A percentile compares a stretch with the other conserved stretches of the same genome.
phyloP scores from a whole-genome alignment of 2,888 invertebrate species.

The Andrena bicolor region DNA sequence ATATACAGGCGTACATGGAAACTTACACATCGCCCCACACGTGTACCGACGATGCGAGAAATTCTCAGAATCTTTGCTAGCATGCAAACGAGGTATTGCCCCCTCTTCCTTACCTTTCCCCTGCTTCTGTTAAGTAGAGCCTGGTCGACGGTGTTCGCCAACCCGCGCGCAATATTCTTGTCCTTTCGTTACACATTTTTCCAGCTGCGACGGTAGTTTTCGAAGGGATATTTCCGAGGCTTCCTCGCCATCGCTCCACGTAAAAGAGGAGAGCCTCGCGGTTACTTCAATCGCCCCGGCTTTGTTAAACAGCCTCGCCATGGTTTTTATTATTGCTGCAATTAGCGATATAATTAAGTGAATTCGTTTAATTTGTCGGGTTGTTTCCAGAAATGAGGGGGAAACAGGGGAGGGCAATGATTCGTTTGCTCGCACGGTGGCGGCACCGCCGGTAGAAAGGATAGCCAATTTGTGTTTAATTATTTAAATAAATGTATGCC shows the following conservation, averaged over 20 bases:
- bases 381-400: constrained; percentile 28
- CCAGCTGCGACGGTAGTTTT: neutral
- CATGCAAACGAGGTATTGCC: constrained; percentile 77
- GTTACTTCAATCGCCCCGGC: neutral
- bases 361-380: constrained; percentile 58
- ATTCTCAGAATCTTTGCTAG: constrained; percentile 79
- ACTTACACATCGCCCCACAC: constrained; percentile 39
- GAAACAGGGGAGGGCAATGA: constrained; percentile 17
- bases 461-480: constrained; percentile 77
- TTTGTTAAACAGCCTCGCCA: constrained; percentile 7
- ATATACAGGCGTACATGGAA: constrained; percentile 64
- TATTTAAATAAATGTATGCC: constrained; percentile 83
- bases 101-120: constrained; percentile 34
- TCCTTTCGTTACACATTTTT: neutral
- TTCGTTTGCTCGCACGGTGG: constrained; percentile 23
- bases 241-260: neutral
- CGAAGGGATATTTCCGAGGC: neutral
- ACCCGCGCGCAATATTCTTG: neutral
- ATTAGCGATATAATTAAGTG: constrained; percentile 58
- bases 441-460: constrained; percentile 25
- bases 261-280: neutral
- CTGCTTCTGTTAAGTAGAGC: constrained; percentile 15
- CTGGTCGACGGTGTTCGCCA: neutral
- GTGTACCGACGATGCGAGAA: constrained; percentile 68
- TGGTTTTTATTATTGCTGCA: constrained; percentile 47